Evolutionary conservation across 2,113 vertebrate genomes (phyloP), one percentile per base, ranked within the genome.

Genomic region (Cyanoramphus novaezelandiae): DNA sequence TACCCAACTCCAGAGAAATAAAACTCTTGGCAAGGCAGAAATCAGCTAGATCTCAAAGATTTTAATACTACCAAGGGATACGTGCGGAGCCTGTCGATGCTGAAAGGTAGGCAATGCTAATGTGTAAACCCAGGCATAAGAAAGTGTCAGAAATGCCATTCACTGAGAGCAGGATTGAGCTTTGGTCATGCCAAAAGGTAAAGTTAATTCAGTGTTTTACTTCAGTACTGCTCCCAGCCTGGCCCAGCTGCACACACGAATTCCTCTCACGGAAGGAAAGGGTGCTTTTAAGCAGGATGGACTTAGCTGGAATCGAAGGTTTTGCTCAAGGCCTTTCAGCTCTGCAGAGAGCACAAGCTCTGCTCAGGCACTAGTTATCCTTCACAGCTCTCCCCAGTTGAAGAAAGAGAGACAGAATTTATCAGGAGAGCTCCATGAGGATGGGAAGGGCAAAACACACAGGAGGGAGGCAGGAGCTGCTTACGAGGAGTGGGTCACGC

Each of bases 221-320:
- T 71, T 16, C 1, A 10, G 24, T n/a, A 25, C 65, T 10, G 1
- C 47, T 43, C 50, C 46, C 71, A 43, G 44, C 15, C 35, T 79
- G 39, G 79, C 29, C 72, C 21, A 81, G 85, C 74, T 1, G 2
- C 82, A 71, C 17, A 28, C 2, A 1, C 0, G 0, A 62, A 67
- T 52, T 77, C 27, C 29, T 81, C 49, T 81, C 1, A 0, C 82
- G 33, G 1, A 27, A 0, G 0, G 46, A 47, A 20, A 47, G 11
- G 28, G 52, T 55, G 63, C n/a, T 72, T 76, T 90, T 46, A 47
- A 62, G 52, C 52, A 64, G 29, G 39, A 64, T 19, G 27, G 62
- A 50, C 63, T 82, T 33, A 63, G 28, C 41, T 79, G 70, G 50
- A 67, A 18, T 11, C 9, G 37, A 53, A 77, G n/a, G 33, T 41